Base-by-base conservation (phyloP, 2,888 invertebrate species). In the Calliscelio sp. region DNA sequence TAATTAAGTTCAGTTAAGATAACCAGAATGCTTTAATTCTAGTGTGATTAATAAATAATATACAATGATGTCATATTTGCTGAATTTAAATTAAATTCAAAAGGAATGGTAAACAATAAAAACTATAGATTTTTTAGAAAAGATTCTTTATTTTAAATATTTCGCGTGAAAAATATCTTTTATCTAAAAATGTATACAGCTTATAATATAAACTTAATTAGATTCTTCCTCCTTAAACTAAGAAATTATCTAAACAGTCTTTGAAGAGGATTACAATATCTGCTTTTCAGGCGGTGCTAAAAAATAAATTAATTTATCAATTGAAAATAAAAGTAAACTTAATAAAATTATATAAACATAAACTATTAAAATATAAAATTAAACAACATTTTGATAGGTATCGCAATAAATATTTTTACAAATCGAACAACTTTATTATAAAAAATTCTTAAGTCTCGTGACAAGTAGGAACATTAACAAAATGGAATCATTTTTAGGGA, bases 231-330 rank as follows among this genome's bases (percentile, higher is more conserved):
- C 28, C 53, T 28, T 73, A 66, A 81, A 74, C 41, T 75, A 75
- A 63, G 55, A 75, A 81, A 70, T 59, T 65, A 80, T 81, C 70
- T 81, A 81, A 83, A 83, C 83, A 83, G 83, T 83, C 78, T 83
- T 83, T 78, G 73, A 68, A 55, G 77, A 68, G 66, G 44, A 73
- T 66, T 73, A 77, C 63, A 79, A 68, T 74, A 49, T 83, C 74
- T 83, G 55, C 66, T 83, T 83, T 78, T 79, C 83, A 10, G 75
- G 61, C 24, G 65, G 55, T 68, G 73, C 83, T 83, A 73, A 68
- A 73, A 46, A 74, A 74, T 20, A 74, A 79, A 83, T 78, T 38
- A 44, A 41, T 32, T 11, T 8, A 46, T 81, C 66, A 66, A 61
- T 74, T 8, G 10, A 74, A 81, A 41, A 57, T 59, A 70, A 71